Base-by-base conservation (phyloP, 2,797 vertebrate species). In the Spheniscus humboldti region DNA sequence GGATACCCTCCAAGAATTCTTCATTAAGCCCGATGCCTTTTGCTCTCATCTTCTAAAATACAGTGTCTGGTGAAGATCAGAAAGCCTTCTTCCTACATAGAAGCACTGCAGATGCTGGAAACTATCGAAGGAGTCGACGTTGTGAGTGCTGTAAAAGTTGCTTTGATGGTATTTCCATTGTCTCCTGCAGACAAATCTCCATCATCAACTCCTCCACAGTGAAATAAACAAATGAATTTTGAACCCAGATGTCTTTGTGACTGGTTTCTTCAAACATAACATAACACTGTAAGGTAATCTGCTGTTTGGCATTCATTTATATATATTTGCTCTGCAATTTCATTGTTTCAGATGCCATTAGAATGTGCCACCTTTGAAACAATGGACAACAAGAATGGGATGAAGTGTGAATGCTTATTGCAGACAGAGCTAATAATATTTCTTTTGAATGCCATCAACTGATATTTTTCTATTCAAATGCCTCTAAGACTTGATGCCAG, bases 321-420 rank as follows among this genome's bases (percentile, higher is more conserved):
- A 94, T 94, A 2, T 94, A 96, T 97, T 97, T 96, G 94, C 92
- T 96, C 96, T 96, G 94, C 94, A 90, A 87, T 77, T 94, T 90
- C 95, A 96, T 97, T 97, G 92, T 97, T 97, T 95, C 96, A 94
- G 94, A 96, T 94, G 95, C 68, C 94, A 96, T 91, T 94, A 79
- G 79, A 92, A 90, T 9, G 91, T 69, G 91, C 69, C 94, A 89
- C 94, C 90, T 91, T 94, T 96, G 94, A 96, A 96, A 97, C 97
- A 97, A 97, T 96, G 96, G 86, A 94, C 88, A 63, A 91, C 88
- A 78, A 57, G 83, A 82, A 97, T 96, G 93, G 75, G 75, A 97
- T 94, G 94, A 86, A 92, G 79, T 52, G 92, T 62, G 94, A 56
- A 97, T 88, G 92, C 64, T 88, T 88, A 94, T n/a, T 96, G 95